Percentiles rank a stretch among this genome's conserved stretches.
These are phyloP conservation scores for Scarus forsteni DNA, from an alignment of 2,797 vertebrate genomes.

Conservation along the genomic window DNA sequence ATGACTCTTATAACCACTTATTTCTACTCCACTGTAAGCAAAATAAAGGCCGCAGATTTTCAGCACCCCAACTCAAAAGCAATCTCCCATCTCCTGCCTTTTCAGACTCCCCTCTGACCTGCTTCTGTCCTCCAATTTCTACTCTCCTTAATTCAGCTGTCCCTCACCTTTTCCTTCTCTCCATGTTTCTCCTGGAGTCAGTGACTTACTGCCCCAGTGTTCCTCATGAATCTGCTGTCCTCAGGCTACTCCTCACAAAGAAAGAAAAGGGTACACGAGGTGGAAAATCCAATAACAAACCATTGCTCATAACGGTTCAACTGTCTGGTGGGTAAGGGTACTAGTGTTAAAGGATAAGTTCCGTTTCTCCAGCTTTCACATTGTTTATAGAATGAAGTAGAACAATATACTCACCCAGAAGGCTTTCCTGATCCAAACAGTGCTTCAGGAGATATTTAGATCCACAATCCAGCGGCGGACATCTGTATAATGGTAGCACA, in stretches of 20 bases:
- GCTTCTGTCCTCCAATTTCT: not conserved
- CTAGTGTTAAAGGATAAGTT: not conserved
- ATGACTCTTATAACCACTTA: not conserved
- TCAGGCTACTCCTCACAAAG: conserved; percentile 6
- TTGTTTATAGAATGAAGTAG: no score
- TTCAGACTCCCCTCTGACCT: conserved; percentile 1
- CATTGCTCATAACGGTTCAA: conserved; percentile 4
- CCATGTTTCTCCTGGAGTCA: conserved; percentile 11
- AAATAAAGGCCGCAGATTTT: not conserved
- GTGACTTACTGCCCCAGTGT: conserved; percentile 40
- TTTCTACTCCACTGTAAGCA: conserved; percentile 1
- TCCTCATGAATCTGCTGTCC: conserved; percentile 11
- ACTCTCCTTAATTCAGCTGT: conserved; percentile 12
- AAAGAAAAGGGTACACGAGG: not conserved
- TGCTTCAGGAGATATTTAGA: no score
- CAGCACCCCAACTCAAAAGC: conserved; percentile 19
- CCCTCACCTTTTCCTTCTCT: conserved; percentile 8
- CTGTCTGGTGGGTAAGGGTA: not conserved
- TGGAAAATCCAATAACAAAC: not conserved
- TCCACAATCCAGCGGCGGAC: no score
- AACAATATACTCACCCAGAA: no score
- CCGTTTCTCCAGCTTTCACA: no score
- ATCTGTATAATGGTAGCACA: no score
- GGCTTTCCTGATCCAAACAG: no score
- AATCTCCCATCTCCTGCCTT: not conserved